Evolutionary conservation across 2,113 vertebrate genomes (phyloP).

Genomic region (Vulpes lagopus): DNA sequence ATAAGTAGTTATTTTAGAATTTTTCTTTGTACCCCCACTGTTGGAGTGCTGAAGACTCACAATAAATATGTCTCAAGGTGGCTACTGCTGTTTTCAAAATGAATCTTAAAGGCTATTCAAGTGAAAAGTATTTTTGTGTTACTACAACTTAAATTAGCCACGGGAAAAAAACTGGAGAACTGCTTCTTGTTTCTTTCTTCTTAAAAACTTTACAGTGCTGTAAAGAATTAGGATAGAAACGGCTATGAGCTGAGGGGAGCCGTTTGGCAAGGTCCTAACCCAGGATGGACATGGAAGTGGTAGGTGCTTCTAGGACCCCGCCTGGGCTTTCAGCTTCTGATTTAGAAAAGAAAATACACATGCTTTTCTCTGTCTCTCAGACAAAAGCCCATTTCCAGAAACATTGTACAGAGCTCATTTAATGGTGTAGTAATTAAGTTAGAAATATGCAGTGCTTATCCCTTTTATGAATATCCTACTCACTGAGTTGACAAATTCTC

Average conservation of each 20-base stretch:
- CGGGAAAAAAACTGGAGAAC: neutral
- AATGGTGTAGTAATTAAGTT: constrained; percentile 30
- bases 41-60: constrained; percentile 23
- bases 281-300: fast-evolving
- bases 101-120: constrained; percentile 57
- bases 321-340: neutral
- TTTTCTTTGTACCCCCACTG: constrained; percentile 68
- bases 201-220: neutral
- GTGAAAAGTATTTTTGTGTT: constrained; percentile 47
- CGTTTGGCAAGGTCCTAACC: neutral
- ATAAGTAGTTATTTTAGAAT: constrained; percentile 78
- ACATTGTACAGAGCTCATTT: neutral
- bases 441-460: neutral
- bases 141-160: constrained; percentile 44
- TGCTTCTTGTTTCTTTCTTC: constrained; percentile 25
- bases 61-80: constrained; percentile 70
- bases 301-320: fast-evolving
- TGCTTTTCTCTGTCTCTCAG: neutral
- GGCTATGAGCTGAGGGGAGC: neutral
- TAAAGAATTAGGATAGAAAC: neutral
- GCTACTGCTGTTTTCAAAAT: constrained; percentile 76
- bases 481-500: neutral
- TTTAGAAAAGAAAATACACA: neutral
- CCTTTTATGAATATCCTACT: neutral
- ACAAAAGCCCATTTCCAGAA: neutral